These are phyloP conservation scores for Tipula unca DNA, from an alignment of 2,888 invertebrate species.

Conservation along the genomic window DNA sequence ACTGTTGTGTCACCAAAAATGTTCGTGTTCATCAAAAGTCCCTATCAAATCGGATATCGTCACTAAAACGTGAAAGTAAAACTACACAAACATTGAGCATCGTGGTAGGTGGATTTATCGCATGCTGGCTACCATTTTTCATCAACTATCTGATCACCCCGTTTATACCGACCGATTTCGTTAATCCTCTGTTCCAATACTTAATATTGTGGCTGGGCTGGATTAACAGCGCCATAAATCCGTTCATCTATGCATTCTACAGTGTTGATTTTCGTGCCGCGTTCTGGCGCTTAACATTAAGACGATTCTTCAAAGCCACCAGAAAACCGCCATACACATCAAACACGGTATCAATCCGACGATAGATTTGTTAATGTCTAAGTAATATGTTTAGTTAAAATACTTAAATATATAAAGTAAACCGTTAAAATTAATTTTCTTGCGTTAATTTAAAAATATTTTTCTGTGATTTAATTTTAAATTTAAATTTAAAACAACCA, in stretches of 20 bases:
- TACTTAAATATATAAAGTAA: not conserved
- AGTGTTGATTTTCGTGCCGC: conserved; percentile 80
- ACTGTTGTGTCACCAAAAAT: conserved; percentile 25
- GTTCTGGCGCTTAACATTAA: conserved; percentile 69
- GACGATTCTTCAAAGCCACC: conserved; percentile 34
- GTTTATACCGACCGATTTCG: conserved; percentile 56
- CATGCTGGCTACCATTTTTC: conserved; percentile 85
- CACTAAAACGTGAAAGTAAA: conserved; percentile 69
- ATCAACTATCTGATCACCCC: conserved; percentile 74
- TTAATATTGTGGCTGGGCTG: conserved; percentile 64
- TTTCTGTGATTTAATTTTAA: not conserved
- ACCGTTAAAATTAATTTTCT: not conserved
- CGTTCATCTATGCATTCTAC: conserved; percentile 85
- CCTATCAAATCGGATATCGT: conserved; percentile 50
- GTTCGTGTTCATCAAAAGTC: conserved; percentile 35
- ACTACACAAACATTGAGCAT: conserved; percentile 80
- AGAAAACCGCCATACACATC: not conserved
- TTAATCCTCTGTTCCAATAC: conserved; percentile 28
- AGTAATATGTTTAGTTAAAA: not conserved
- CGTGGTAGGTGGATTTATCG: conserved; percentile 82
- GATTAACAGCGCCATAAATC: conserved; percentile 85
- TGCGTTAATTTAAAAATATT: not conserved
- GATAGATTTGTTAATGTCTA: not conserved
- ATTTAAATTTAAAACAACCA: not conserved
- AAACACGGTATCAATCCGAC: conserved; percentile 2